Evolutionary conservation across 2,113 vertebrate species (phyloP).

Genomic region (Neolamprologus kungweensis): DNA sequence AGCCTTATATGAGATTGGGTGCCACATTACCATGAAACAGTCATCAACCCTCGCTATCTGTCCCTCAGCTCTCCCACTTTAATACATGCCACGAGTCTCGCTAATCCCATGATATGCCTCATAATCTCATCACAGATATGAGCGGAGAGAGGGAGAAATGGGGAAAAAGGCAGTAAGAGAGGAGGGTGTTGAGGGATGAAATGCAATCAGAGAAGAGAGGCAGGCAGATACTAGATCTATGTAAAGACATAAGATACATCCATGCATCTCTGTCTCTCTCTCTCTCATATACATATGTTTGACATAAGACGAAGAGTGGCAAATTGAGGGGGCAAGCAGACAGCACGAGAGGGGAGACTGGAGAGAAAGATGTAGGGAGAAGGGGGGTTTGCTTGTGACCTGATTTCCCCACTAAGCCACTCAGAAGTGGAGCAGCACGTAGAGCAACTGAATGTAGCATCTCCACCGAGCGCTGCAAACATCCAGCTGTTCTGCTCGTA

Average conservation of each 20-base stretch:
- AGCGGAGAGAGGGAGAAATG: slow-evolving; percentile 1
- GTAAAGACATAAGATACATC: background rate
- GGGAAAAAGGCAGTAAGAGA: background rate
- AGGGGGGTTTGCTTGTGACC: slow-evolving; percentile 41
- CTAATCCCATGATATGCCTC: slow-evolving; percentile 53
- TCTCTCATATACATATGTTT: background rate
- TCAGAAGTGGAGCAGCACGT: slow-evolving; percentile 43
- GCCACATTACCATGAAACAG: slow-evolving; percentile 48
- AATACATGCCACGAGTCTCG: slow-evolving; percentile 27
- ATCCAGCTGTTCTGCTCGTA: background rate
- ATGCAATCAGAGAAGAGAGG: background rate
- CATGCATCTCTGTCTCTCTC: background rate
- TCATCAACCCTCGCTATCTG: slow-evolving; percentile 22
- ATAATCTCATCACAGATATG: slow-evolving; percentile 62
- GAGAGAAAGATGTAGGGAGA: background rate
- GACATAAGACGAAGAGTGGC: background rate
- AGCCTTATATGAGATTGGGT: background rate
- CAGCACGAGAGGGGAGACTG: background rate
- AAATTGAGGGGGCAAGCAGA: background rate
- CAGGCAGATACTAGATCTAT: background rate
- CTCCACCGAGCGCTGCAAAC: background rate
- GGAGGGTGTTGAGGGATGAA: background rate
- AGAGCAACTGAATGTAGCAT: background rate
- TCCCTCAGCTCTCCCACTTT: slow-evolving; percentile 12
- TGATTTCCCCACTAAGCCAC: slow-evolving; percentile 58